Evolutionary conservation across 2,888 invertebrate species (phyloP), one percentile per base, ranked within the genome.

Genomic region (Thumatha senex): DNA sequence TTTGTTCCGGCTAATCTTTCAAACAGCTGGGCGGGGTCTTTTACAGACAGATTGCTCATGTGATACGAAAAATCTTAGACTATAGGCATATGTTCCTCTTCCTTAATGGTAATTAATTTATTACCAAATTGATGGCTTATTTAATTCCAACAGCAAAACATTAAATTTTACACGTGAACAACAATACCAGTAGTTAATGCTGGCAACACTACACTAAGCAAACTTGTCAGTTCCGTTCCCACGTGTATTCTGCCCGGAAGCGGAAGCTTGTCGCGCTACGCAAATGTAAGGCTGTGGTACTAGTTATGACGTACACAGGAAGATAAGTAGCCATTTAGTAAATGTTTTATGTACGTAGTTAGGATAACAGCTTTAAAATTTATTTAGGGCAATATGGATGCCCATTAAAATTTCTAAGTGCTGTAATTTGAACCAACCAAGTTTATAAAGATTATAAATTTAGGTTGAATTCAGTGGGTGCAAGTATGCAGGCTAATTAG

Each of bases 181-280:
- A 70, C 70, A 73, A 74, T 70, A 55, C 45, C 42, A 11, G n/a
- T n/a, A n/a, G 36, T 12, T 68, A 72, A 72, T 73, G 76, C 67
- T 72, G 69, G 67, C 66, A 72, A 54, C 68, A 67, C 56, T 70
- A n/a, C n/a, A n/a, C n/a, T 70, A 59, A 51, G 65, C 66, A 77
- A 76, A 75, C 76, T 80, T 77, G 70, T 61, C 62, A 65, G 72
- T 78, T 76, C 79, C 77, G 77, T 66, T 63, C 63, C 62, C 66
- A 60, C 51, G 56, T 57, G 46, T 61, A 65, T 70, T 58, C 60
- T 54, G 56, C 64, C 66, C 70, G 78, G 75, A 75, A 73, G 36
- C 60, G 78, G 78, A 80, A 64, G 67, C 60, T 51, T 48, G 58
- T 54, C 58, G 44, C 58, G 44, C 64, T 58, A 67, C 61, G 60